Percentiles rank a stretch among this genome's conserved stretches.
Evolutionary conservation across 2,113 vertebrate genomes (phyloP).

Genomic region (Centropus bengalensis): DNA sequence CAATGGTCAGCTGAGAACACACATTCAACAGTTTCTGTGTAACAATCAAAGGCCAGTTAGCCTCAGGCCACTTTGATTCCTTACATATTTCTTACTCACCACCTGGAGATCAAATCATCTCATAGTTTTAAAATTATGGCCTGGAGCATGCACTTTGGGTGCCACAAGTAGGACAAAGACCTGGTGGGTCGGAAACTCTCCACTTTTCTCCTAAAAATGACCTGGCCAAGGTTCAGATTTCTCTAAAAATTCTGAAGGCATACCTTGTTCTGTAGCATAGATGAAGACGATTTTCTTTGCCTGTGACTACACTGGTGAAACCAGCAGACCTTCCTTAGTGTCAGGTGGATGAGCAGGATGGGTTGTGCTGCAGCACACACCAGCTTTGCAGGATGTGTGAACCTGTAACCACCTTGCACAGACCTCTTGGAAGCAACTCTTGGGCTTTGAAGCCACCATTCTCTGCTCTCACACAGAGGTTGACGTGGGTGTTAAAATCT

Average conservation of each 20-base stretch:
- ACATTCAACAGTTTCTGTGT: neutral
- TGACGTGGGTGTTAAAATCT: neutral
- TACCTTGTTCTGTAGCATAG: neutral
- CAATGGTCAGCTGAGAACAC: neutral
- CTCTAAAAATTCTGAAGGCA: neutral
- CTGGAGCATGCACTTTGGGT: fast-evolving
- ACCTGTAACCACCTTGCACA: neutral
- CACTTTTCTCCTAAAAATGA: neutral
- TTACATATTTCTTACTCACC: neutral
- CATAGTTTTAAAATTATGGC: neutral
- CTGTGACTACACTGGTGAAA: neutral
- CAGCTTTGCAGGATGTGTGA: neutral
- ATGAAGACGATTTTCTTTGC: neutral
- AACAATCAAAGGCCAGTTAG: neutral
- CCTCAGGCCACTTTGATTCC: neutral
- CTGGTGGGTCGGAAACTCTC: neutral
- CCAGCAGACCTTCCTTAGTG: neutral
- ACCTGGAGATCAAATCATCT: neutral
- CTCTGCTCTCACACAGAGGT: neutral
- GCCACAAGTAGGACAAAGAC: neutral
- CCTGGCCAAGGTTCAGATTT: neutral
- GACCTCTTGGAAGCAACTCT: neutral
- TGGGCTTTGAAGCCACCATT: neutral
- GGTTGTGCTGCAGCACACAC: neutral
- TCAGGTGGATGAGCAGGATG: neutral